Evolutionary conservation across 2,113 vertebrate species (phyloP).

Genomic region (Oncorhynchus masou): DNA sequence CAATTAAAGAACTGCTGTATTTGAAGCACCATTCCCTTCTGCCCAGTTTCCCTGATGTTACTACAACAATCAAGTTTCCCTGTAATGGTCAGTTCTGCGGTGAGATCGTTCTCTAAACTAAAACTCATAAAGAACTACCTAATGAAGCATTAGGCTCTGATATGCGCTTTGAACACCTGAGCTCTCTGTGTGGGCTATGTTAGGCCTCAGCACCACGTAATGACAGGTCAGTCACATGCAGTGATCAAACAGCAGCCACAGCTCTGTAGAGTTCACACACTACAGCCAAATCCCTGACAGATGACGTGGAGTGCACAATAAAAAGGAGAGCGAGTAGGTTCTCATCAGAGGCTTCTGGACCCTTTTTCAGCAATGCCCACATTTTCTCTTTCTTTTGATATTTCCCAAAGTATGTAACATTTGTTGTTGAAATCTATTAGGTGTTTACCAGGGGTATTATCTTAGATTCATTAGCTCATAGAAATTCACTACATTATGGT

Average conservation of each 20-base stretch:
- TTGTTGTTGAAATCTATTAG: no score
- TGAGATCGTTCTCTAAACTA: no score
- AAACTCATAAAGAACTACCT: no score
- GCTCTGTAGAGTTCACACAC: slow-evolving; percentile 64
- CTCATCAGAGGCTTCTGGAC: slow-evolving; percentile 63
- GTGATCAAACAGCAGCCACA: slow-evolving; percentile 76
- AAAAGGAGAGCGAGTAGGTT: slow-evolving; percentile 64
- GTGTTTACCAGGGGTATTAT: background rate
- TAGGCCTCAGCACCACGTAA: slow-evolving; percentile 66
- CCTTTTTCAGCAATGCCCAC: background rate
- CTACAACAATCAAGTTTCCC: no score
- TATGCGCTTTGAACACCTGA: background rate
- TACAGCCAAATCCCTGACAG: slow-evolving; percentile 33
- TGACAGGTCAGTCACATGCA: slow-evolving; percentile 74
- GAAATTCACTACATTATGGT: no score
- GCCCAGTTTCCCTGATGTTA: no score
- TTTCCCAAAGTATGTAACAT: no score
- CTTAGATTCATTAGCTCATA: background rate
- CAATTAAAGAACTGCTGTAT: no score
- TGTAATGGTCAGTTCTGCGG: no score
- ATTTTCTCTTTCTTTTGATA: background rate
- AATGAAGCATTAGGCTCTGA: no score
- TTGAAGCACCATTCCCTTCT: no score
- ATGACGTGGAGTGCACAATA: slow-evolving; percentile 70
- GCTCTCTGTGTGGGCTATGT: slow-evolving; percentile 73